Percentiles rank a stretch among this genome's conserved stretches.
These are phyloP conservation scores for Atopsyche davidsoni DNA, from an alignment of 1,140 invertebrate species.

Conservation along the genomic window DNA sequence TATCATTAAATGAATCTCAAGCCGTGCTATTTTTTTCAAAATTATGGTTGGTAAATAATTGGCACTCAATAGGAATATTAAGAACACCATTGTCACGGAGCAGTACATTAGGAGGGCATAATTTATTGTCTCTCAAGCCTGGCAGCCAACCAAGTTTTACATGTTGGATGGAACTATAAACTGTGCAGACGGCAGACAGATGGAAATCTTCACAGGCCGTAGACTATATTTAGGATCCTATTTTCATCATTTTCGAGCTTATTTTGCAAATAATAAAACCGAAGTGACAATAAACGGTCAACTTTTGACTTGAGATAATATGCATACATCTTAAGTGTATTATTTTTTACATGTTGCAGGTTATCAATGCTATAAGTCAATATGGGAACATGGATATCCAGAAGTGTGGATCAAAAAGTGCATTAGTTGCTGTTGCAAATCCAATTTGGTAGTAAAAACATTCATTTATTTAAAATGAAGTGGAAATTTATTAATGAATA, in stretches of 20 bases:
- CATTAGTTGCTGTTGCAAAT: constrained; percentile 37
- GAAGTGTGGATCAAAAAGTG: constrained; percentile 34
- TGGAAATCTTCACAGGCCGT: constrained; percentile 18
- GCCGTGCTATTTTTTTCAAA: too few relatives aligned
- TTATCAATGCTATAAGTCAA: constrained; percentile 34
- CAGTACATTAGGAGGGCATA: background rate
- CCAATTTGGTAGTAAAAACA: constrained; percentile 32
- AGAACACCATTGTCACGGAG: too few relatives aligned
- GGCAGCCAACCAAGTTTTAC: constrained; percentile 13
- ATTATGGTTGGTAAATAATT: too few relatives aligned
- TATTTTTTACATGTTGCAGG: too few relatives aligned
- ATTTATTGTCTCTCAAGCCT: constrained; percentile 16
- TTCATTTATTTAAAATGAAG: constrained; percentile 18
- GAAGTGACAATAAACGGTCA: too few relatives aligned
- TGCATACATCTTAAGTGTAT: too few relatives aligned
- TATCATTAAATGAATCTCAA: too few relatives aligned
- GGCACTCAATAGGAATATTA: too few relatives aligned
- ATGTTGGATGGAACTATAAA: constrained; percentile 17
- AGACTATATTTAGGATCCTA: constrained; percentile 11
- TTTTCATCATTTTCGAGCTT: constrained; percentile 7
- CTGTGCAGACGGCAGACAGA: constrained; percentile 22
- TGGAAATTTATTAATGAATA: constrained; percentile 14
- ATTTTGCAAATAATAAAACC: too few relatives aligned
- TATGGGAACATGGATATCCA: constrained; percentile 40
- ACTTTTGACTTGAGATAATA: too few relatives aligned